These are phyloP conservation scores for Micrasema longulum DNA, from an alignment of 1,140 invertebrate genomes.

Conservation along the genomic window DNA sequence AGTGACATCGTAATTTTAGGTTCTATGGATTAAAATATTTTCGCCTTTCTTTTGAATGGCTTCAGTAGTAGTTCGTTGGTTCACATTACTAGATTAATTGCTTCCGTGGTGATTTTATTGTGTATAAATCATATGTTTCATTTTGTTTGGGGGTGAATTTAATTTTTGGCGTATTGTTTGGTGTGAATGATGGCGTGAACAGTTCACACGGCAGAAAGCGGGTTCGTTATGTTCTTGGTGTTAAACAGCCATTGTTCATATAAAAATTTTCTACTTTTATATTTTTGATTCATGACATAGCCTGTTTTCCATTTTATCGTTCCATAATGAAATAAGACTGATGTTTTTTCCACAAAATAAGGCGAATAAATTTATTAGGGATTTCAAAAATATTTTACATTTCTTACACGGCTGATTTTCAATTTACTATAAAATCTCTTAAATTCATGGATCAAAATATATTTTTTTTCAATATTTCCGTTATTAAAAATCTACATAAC, in stretches of 20 bases:
- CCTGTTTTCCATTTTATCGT: not conserved
- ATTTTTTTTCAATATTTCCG: too few species aligned
- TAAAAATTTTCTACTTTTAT: conserved; percentile 3
- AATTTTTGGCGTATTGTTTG: conserved; percentile 15
- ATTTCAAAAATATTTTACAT: not conserved
- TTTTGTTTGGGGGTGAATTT: conserved; percentile 4
- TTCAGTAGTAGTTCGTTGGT: too few species aligned
- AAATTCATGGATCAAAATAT: not conserved
- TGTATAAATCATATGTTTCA: conserved; percentile 25
- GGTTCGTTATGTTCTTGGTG: conserved; percentile 1
- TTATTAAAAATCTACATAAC: too few species aligned
- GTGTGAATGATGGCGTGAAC: conserved; percentile 17
- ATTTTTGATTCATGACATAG: conserved; percentile 10
- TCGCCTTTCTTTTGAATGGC: too few species aligned
- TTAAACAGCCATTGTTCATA: conserved; percentile 5
- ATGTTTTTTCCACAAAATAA: not conserved
- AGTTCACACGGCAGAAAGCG: not conserved
- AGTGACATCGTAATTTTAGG: too few species aligned
- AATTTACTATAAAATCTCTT: not conserved
- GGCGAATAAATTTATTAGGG: not conserved
- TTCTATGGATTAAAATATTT: too few species aligned
- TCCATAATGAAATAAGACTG: not conserved
- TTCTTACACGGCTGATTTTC: not conserved
- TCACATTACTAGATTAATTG: conserved; percentile 29
- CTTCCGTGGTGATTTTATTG: conserved; percentile 27